Base-by-base conservation (phyloP, 2,888 invertebrate genomes). In the Copidosoma aretas region DNA sequence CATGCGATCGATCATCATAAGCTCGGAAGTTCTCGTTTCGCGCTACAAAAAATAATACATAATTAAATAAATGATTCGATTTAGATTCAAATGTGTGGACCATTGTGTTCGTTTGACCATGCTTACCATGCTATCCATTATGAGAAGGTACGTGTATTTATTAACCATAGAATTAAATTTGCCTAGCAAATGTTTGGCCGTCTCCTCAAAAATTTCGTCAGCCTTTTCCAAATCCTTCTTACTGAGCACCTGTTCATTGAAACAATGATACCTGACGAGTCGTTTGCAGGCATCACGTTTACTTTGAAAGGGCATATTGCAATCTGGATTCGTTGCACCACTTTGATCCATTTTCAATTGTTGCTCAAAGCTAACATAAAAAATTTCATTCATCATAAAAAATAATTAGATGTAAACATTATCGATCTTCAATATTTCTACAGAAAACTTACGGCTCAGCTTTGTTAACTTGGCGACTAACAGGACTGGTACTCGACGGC, bases 81-180 rank as follows among this genome's bases (percentile, higher is more conserved):
- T 22, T 21, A 39, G 8, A 32, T 32, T 8, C 8, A 32, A 32
- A 32, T 32, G 32, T 32, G 32, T 32, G 32, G 3, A 32, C 32
- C 32, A 21, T 52, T 14, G 22, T 14, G 17, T 1, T 46, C 8
- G 32, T 8, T 46, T 46, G 2, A 46, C 25, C 14, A 19, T 32
- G 69, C 86, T 85, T 84, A 93, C 93, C 90, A 91, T 91, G 79
- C 92, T 92, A 78, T 93, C 93, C 84, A 91, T 91, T 75, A 92
- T 84, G 61, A 93, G 84, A 67, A 93, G 85, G 79, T 89, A 88
- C 72, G 90, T 88, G 82, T 91, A 93, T 82, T 92, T 93, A 77
- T 90, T 90, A 76, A 89, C 88, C 87, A 93, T 89, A 71, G 87
- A 86, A 41, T 87, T 87, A 78, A 90, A 91, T 83, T 91, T 92